These are phyloP conservation scores for Paramormyrops kingsleyae DNA, from an alignment of 2,113 vertebrate species.

Conservation along the genomic window DNA sequence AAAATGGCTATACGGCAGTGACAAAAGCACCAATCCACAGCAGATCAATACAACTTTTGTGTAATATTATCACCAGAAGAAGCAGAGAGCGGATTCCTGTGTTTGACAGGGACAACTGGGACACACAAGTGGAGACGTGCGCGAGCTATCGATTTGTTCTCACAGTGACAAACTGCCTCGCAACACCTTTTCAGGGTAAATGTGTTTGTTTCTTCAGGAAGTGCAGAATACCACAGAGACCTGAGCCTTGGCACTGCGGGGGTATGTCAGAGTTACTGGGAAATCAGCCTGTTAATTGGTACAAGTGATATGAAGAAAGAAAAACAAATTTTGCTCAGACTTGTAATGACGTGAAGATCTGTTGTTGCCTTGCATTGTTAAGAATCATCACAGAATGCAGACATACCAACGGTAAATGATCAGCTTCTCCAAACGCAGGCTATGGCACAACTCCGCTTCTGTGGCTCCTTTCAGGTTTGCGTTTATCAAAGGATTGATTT, in stretches of 20 bases:
- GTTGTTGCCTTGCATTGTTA: background rate
- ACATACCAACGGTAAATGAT: background rate
- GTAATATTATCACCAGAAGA: conserved; percentile 29
- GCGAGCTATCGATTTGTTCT: conserved; percentile 38
- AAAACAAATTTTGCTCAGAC: background rate
- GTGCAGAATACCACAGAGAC: background rate
- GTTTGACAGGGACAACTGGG: conserved; percentile 20
- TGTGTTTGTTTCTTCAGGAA: conserved; percentile 43
- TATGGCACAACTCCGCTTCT: background rate
- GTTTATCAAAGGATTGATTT: conserved; percentile 79
- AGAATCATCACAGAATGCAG: background rate
- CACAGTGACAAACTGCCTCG: conserved; percentile 37
- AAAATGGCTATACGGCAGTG: background rate
- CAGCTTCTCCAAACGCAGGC: background rate
- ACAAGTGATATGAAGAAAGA: background rate
- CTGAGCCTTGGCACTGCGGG: background rate
- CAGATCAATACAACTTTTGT: conserved; percentile 29
- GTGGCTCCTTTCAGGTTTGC: conserved; percentile 46
- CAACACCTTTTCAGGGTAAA: conserved; percentile 38
- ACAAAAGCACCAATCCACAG: conserved; percentile 25
- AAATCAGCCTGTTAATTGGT: background rate
- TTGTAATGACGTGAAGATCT: background rate
- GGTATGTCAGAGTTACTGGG: background rate
- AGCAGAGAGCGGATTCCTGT: conserved; percentile 19
- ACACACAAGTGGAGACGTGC: conserved; percentile 24